Evolutionary conservation across 1,140 invertebrate species (phyloP).

Genomic region (Pomacea maculata): DNA sequence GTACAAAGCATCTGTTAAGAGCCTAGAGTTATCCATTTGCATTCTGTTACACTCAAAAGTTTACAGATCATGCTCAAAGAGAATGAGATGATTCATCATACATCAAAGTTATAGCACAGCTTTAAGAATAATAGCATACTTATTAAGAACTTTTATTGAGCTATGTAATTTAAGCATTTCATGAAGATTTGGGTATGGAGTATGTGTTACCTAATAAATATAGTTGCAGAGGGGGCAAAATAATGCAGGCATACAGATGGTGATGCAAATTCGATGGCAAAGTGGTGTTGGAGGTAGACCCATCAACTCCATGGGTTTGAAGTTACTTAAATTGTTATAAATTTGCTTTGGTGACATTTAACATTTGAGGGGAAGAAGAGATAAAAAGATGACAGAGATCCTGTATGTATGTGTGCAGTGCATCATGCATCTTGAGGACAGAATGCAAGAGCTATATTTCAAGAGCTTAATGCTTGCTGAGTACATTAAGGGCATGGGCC

Average conservation of each 20-base stretch:
- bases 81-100: neutral
- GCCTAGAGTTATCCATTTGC: neutral
- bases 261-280: too few species aligned
- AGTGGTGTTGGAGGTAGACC: too few species aligned
- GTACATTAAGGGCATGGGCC: conserved; percentile 75
- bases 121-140: neutral
- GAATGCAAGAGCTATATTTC: conserved; percentile 84
- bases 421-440: conserved; percentile 82
- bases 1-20: conserved; percentile 4
- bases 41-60: neutral
- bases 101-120: too few species aligned
- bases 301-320: too few species aligned
- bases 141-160: neutral
- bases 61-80: neutral
- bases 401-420: conserved; percentile 71
- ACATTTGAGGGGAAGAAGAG: too few species aligned
- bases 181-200: too few species aligned
- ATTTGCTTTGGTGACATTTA: too few species aligned
- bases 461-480: conserved; percentile 85
- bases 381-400: neutral
- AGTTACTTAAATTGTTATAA: too few species aligned
- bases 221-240: too few species aligned
- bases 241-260: too few species aligned
- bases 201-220: too few species aligned
- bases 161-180: too few species aligned